Evolutionary conservation across 2,797 vertebrate genomes (phyloP).

Genomic region (Coilia nasus): DNA sequence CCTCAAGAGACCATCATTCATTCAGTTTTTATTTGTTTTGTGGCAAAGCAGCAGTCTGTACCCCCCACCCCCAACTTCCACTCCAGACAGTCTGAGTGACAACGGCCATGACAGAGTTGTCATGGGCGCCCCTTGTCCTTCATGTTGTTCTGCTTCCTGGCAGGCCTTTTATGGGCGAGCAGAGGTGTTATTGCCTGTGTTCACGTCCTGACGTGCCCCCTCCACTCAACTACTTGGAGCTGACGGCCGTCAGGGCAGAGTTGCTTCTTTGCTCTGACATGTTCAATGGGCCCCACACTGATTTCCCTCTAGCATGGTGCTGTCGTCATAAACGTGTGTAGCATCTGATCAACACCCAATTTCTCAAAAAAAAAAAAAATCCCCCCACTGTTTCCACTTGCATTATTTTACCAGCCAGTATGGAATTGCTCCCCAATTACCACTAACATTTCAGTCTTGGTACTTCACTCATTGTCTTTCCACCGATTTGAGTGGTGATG

Average conservation of each 20-base stretch:
- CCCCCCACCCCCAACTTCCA: conserved; percentile 43
- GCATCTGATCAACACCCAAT: conserved; percentile 57
- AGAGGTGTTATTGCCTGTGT: conserved; percentile 14
- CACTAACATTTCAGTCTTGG: conserved; percentile 51
- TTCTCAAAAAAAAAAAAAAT: conserved; percentile 60
- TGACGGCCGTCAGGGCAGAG: conserved; percentile 61
- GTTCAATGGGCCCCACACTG: conserved; percentile 72
- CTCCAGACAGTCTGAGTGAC: conserved; percentile 49
- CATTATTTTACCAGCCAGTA: not conserved
- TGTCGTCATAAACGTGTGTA: not conserved
- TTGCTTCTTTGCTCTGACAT: conserved; percentile 66
- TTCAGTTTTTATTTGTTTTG: conserved; percentile 4
- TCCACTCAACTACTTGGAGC: not conserved
- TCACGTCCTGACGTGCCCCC: conserved; percentile 51
- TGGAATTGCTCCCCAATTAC: conserved; percentile 54
- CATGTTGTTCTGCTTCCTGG: not conserved
- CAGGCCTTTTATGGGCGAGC: conserved; percentile 6
- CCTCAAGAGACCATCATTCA: not conserved
- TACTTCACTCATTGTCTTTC: conserved; percentile 67
- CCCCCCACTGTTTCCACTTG: not conserved
- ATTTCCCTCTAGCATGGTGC: conserved; percentile 48
- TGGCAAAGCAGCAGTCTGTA: not conserved
- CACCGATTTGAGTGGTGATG: conserved; percentile 78
- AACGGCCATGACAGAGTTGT: not conserved
- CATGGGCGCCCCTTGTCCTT: conserved; percentile 9